Base-by-base conservation (phyloP, 2,888 invertebrate genomes). In the Leptopilina drosophilae region DNA sequence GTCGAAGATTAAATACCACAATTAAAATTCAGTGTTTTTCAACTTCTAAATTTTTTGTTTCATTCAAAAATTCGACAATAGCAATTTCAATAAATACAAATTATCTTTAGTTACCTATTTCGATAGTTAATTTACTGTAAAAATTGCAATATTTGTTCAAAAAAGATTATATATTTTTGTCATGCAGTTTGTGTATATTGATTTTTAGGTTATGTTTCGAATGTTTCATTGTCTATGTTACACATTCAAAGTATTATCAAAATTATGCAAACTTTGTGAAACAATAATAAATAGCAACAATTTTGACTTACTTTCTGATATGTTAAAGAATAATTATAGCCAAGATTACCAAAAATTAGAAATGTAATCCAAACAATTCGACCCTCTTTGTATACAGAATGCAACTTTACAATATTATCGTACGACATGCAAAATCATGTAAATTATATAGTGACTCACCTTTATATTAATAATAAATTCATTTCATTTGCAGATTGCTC, bases 141-240 rank as follows among this genome's bases (percentile, higher is more conserved):
- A 49, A 12, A 11, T 49, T 12, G 12, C 2, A 9, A 11, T 49
- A 6, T 49, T 49, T 49, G 0, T 49, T 8, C 1, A 3, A 12
- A 49, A 49, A 49, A 49, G 3, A 49, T 49, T 49, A 4, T 42
- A 8, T 1, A 8, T 42, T 42, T 5, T 42, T 33, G 8, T 42
- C 42, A 42, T 42, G 8, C 8, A 7, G 49, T 49, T 33, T 12
- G 12, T 49, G 49, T 49, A n/a, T 59, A 15, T 59, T 14, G 15
- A 59, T 59, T 59, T 59, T 59, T 59, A 59, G 59, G 59, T 59
- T 59, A 59, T 59, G 59, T 59, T 59, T 59, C n/a, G n/a, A 59
- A 59, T n/a, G 5, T n/a, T n/a, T 5, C 14, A n/a, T 15, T 15
- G 59, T 15, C n/a, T n/a, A 2, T n/a, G n/a, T 56, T 56, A n/a